Evolutionary conservation across 2,888 invertebrate genomes (phyloP), one percentile per base, ranked within the genome.

Genomic region (Pammene aurita): DNA sequence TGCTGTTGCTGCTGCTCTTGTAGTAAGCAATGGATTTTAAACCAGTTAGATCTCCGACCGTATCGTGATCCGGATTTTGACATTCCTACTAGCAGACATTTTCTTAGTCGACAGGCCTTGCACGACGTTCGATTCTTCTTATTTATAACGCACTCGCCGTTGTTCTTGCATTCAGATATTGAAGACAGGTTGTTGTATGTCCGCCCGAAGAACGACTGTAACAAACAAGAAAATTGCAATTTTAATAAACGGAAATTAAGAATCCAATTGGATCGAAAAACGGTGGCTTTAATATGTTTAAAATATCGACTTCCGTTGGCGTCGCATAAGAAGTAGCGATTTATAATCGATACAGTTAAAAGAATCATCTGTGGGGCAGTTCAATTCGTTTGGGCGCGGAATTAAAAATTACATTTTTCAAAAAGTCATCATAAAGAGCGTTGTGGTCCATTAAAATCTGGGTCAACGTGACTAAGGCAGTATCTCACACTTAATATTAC

Each of bases 61-160:
- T 97, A 98, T 64, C 97, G 94, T 0, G 97, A 98, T 11, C 97
- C 97, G 66, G 96, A 96, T 87, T 98, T 97, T 26, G 97, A 97
- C 97, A 98, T 98, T 66, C 97, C 97, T 52, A 97, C 97, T 74
- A 96, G 86, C 11, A 97, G 93, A 79, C 98, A 98, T 87, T 97
- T 97, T 74, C 97, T 93, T 77, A 97, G 93, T 6, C 98, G 94
- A 84, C 98, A 98, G 2, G 97, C 96, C 84, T 98, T 98, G 92
- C 98, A 98, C 0, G 97, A 96, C 5, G 97, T 98, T 67, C 98
- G 94, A 88, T 97, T 98, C 89, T 97, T 97, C 92, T 97, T 97
- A 89, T 97, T 97, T 84, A 98, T 97, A 78, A 97, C 96, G 87
- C 97, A 98, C 77, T 96, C 95, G 7, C 97, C 96, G 83, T 97